These are phyloP conservation scores for Nephrocerus scutellatus DNA, from an alignment of 2,888 invertebrate species.

Conservation along the genomic window DNA sequence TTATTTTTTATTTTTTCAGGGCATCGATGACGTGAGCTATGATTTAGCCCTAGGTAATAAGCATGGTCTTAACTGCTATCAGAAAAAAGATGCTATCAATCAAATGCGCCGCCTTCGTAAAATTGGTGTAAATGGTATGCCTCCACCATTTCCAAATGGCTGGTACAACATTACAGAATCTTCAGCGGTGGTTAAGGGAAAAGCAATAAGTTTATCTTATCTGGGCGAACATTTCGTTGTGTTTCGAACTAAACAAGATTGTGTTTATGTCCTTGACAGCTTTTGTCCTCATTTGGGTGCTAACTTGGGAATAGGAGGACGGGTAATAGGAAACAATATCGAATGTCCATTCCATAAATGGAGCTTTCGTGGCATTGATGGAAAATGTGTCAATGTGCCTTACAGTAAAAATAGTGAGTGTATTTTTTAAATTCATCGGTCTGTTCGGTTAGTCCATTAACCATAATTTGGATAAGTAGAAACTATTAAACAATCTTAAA, in stretches of 20 bases:
- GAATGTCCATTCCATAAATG: constrained; percentile 88
- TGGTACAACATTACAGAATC: constrained; percentile 79
- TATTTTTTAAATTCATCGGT: too few relatives aligned
- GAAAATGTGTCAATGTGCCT: constrained; percentile 68
- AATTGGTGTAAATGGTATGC: constrained; percentile 56
- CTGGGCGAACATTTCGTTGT: constrained; percentile 68
- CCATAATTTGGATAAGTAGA: too few relatives aligned
- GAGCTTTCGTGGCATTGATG: constrained; percentile 69
- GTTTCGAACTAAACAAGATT: constrained; percentile 58
- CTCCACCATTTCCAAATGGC: constrained; percentile 83
- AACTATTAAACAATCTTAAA: too few relatives aligned
- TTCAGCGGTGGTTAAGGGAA: constrained; percentile 51
- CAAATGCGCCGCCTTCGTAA: constrained; percentile 52
- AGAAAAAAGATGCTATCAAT: constrained; percentile 39
- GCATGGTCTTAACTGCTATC: constrained; percentile 13
- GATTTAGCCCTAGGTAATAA: constrained; percentile 16
- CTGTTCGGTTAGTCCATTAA: too few relatives aligned
- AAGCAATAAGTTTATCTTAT: constrained; percentile 57
- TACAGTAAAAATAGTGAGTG: too few relatives aligned
- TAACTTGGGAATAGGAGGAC: constrained; percentile 73
- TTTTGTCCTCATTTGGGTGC: constrained; percentile 90
- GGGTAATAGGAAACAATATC: constrained; percentile 67
- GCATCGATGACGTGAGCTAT: constrained; percentile 30
- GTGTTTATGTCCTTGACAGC: constrained; percentile 67
- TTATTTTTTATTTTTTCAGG: constrained; percentile 23